Base-by-base conservation (phyloP, 2,888 invertebrate species). In the Netelia inedita region DNA sequence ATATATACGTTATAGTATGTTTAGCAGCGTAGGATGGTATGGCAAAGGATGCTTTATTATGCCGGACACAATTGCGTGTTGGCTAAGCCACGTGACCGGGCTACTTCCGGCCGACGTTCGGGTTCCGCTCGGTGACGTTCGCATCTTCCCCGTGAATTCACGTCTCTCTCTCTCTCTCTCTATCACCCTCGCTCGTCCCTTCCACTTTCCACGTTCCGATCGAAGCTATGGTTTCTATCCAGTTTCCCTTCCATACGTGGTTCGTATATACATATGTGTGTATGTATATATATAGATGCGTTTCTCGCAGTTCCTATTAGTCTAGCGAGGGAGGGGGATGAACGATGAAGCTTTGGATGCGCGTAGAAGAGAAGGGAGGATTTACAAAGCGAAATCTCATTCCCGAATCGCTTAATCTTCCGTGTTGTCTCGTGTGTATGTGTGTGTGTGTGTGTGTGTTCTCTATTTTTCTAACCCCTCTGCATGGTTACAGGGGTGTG, bases 1-100 rank as follows among this genome's bases (percentile, higher is more conserved):
- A 53, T 19, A 55, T 19, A 55, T 8, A 55, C 50, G 14, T n/a
- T 46, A 46, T 46, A 79, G 79, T 63, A 69, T 35, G 41, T 65
- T 63, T 11, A 35, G 53, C 19, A 21, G 19, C 57, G 21, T 28
- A 57, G 69, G 55, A 79, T 71, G 61, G 55, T 71, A 87, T 72
- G 80, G 86, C 88, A 85, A 84, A 85, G 88, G 89, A 90, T 92
- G 92, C 92, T 93, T 92, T 92, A 93, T 93, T 93, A 93, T 92
- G 90, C 92, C 92, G 93, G 93, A 93, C 93, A 93, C 93, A 93
- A 93, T 93, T 93, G 93, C 93, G 93, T 93, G 93, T 93, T 93
- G 92, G 91, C 91, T 92, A 92, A 91, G 93, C 93, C 93, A 93
- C 93, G 93, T 93, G 93, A 93, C 93, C 92, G 90, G 91, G 85